Evolutionary conservation across 2,113 vertebrate genomes (phyloP).

Genomic region (Zeus faber): DNA sequence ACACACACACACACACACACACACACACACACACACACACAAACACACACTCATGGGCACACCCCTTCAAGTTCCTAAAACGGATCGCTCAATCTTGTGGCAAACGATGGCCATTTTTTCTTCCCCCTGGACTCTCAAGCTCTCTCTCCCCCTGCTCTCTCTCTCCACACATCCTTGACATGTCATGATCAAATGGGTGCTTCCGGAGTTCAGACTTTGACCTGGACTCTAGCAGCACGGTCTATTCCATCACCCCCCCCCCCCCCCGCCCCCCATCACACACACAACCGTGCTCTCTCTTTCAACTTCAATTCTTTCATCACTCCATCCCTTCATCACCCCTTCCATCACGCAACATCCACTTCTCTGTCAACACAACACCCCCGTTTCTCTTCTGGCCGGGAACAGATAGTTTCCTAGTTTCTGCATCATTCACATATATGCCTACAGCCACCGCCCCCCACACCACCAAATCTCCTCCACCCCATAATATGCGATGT

Average conservation of each 20-base stretch:
- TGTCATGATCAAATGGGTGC: slow-evolving; percentile 69
- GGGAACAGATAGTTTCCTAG: slow-evolving; percentile 43
- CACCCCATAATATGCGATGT: neutral
- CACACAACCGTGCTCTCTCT: slow-evolving; percentile 8
- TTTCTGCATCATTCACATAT: slow-evolving; percentile 54
- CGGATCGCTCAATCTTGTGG: slow-evolving; percentile 56
- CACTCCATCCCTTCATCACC: slow-evolving; percentile 42
- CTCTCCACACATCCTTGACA: slow-evolving; percentile 59
- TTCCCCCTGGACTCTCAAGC: slow-evolving; percentile 8
- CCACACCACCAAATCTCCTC: neutral
- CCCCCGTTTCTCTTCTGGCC: slow-evolving; percentile 44
- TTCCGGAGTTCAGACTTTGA: slow-evolving; percentile 67
- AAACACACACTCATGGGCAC: slow-evolving; percentile 13
- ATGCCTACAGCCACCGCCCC: slow-evolving; percentile 31
- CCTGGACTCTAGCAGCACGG: slow-evolving; percentile 53
- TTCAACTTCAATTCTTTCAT: slow-evolving; percentile 46
- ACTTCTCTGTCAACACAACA: slow-evolving; percentile 53
- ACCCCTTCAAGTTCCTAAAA: slow-evolving; percentile 40
- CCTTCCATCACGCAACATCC: slow-evolving; percentile 49
- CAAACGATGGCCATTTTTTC: slow-evolving; percentile 48
- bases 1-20: slow-evolving; percentile 13
- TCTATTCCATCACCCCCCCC: slow-evolving; percentile 39
- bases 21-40: neutral
- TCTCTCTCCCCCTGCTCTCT: slow-evolving; percentile 1
- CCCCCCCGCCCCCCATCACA: neutral